Evolutionary conservation across 2,888 invertebrate genomes (phyloP).

Genomic region (Bombylius major): DNA sequence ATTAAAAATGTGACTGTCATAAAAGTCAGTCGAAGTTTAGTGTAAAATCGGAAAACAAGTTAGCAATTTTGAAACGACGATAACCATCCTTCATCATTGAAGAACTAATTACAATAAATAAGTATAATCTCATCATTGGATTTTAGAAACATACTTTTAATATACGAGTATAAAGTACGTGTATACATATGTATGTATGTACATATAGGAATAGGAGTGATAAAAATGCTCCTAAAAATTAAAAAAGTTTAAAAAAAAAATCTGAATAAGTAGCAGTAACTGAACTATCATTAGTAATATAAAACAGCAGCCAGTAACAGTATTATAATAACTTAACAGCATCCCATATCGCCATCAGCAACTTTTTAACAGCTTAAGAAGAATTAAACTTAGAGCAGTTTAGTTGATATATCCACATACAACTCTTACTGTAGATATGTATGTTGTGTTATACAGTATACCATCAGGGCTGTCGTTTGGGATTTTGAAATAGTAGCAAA

Average conservation of each 20-base stretch:
- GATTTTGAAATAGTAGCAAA: too few species aligned
- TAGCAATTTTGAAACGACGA: background rate
- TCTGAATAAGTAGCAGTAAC: background rate
- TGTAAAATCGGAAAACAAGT: background rate
- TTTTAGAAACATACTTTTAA: background rate
- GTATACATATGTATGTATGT: background rate
- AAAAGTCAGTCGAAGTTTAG: background rate
- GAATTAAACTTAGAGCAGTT: too few species aligned
- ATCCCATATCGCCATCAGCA: background rate
- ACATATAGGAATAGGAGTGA: background rate
- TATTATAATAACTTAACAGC: too few species aligned
- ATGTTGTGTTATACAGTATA: too few species aligned
- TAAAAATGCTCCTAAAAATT: background rate
- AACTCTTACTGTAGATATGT: too few species aligned
- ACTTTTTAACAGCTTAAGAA: background rate
- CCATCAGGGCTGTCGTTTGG: too few species aligned
- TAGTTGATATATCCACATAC: too few species aligned
- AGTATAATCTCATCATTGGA: too few species aligned
- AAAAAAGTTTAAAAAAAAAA: background rate
- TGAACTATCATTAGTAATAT: background rate
- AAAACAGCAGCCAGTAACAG: background rate
- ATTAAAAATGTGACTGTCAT: conserved; percentile 1
- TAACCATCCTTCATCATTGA: background rate
- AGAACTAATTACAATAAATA: too few species aligned
- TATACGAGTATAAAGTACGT: background rate